Evolutionary conservation across 2,888 invertebrate species (phyloP), one percentile per base, ranked within the genome.

Genomic region (Xestia rhomboidea): DNA sequence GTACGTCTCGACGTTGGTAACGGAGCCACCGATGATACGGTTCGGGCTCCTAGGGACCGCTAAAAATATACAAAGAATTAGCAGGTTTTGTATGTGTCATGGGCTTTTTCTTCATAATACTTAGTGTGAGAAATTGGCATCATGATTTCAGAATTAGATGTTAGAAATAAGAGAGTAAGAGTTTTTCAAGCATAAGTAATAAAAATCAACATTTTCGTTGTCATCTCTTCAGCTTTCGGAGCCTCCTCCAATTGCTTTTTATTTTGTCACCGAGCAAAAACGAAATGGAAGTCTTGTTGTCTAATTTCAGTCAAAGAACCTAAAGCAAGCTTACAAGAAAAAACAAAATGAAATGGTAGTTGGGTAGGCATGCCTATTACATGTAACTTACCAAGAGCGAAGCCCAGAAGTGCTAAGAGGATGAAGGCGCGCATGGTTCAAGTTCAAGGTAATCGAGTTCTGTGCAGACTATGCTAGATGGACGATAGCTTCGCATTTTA

Each of bases 1-100:
- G 83, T 93, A 93, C 5, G 79, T 38, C 7, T 92, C 86, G 4
- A 95, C 78, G 0, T 88, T 87, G 34, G 93, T 92, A 7, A 79
- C 62, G 2, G 77, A 57, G 5, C 94, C 94, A 10, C 94, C 94
- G 4, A 93, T 92, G 69, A 94, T 93, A 49, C 93, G 93, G 66
- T 73, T 83, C 10, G 62, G 38, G 11, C 70, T 83, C 77, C 85
- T 84, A 6, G 92, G 91, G 49, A 85, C 88, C 88, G 93, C 94
- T 93, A 21, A 27, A 69, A 27, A 27, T 54, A 41, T n/a, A 21
- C 11, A 51, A 54, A 41, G 1, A 54, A 38, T 18, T 34, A 68
- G 2, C 27, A 30, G 24, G 38, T 63, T 63, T 34, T 38, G 13
- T 10, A 60, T 30, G 7, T 57, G 46, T 18, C 46, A 21, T 46